These are phyloP conservation scores for Melospiza melodia DNA, from an alignment of 2,113 vertebrate genomes.

Conservation along the genomic window DNA sequence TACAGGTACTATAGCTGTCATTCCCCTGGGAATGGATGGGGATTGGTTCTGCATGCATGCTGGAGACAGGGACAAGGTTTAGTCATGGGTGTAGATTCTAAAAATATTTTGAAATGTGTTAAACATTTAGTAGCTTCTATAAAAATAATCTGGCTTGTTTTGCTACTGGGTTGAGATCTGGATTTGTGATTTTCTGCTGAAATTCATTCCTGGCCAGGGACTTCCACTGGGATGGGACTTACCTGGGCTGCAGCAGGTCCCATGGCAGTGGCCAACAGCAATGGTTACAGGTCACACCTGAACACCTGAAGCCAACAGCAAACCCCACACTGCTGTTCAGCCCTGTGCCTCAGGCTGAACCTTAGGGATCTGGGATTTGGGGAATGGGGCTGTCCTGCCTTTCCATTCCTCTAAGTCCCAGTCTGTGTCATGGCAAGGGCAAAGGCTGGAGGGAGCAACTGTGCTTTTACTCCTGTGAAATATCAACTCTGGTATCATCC, in stretches of 20 bases:
- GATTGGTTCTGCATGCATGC: background rate
- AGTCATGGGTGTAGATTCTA: background rate
- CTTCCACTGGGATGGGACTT: background rate
- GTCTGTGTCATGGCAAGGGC: background rate
- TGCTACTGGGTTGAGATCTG: background rate
- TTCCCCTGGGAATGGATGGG: background rate
- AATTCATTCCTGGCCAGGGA: background rate
- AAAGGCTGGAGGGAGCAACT: background rate
- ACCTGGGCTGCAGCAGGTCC: background rate
- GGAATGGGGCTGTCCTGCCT: background rate
- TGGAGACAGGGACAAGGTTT: constrained; percentile 31
- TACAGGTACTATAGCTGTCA: constrained; percentile 25
- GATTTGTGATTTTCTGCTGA: constrained; percentile 4
- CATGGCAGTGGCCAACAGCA: background rate
- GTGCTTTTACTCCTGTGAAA: background rate
- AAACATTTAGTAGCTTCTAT: constrained; percentile 3
- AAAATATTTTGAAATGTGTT: constrained; percentile 44
- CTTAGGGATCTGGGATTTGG: background rate
- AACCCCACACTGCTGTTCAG: background rate
- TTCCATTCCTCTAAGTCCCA: background rate
- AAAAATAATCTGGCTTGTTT: constrained; percentile 32
- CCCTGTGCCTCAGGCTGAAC: background rate
- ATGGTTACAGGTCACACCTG: background rate
- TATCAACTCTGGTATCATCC: background rate
- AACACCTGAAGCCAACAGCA: background rate